phyloP scores from a whole-genome alignment of 2,113 vertebrate species.

The Crotalus viridis region DNA sequence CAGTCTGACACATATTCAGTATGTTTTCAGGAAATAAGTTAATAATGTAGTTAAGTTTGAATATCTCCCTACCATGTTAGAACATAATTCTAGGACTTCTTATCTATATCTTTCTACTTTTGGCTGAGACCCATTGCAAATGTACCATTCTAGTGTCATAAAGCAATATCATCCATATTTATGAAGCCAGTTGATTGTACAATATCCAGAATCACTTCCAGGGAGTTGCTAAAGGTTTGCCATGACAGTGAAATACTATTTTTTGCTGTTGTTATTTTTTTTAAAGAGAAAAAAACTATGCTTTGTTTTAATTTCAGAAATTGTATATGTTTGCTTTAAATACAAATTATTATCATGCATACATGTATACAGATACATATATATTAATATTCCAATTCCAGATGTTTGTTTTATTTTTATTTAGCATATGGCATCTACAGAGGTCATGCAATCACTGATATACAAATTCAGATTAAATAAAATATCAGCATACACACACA shows the following conservation, averaged over 20 bases:
- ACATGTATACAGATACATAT: neutral
- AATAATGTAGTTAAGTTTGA: neutral
- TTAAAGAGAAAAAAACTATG: neutral
- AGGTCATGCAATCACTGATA: too few relatives aligned
- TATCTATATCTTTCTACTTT: neutral
- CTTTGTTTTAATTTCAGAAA: neutral
- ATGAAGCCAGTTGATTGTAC: neutral
- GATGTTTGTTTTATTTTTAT: too few relatives aligned
- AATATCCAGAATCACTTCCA: neutral
- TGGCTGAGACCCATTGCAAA: neutral
- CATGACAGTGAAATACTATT: neutral
- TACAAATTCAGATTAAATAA: too few relatives aligned
- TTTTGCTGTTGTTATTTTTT: neutral
- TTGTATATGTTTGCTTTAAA: neutral
- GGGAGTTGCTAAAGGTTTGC: neutral
- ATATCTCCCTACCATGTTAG: neutral
- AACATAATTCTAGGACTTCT: neutral
- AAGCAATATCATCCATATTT: neutral
- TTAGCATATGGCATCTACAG: too few relatives aligned
- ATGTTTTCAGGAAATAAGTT: conserved; percentile 18
- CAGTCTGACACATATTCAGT: too few relatives aligned
- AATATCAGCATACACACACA: too few relatives aligned
- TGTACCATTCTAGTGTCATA: neutral
- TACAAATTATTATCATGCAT: neutral
- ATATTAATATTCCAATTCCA: neutral